A percentile compares a stretch with the other conserved stretches of the same genome.
phyloP scores from a whole-genome alignment of 2,113 vertebrate genomes.

The Cottus gobio region DNA sequence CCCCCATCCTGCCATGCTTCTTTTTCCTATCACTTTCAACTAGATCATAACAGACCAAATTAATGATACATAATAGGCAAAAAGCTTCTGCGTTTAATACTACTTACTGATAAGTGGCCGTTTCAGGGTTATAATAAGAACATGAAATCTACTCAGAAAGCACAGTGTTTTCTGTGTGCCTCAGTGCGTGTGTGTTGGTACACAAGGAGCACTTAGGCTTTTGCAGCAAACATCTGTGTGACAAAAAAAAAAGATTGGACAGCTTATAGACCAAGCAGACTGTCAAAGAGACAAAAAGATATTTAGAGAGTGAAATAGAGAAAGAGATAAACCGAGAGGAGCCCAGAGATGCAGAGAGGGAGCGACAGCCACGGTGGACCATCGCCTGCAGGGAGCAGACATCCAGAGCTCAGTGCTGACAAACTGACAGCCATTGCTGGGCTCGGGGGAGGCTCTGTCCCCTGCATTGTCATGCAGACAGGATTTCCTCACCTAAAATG shows the following conservation, averaged over 20 bases:
- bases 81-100: constrained; percentile 1
- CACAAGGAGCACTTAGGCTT: constrained; percentile 8
- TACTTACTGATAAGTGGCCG: not conserved
- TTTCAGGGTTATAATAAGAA: not conserved
- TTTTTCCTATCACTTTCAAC: constrained; percentile 8
- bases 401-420: constrained; percentile 47
- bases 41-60: constrained; percentile 24
- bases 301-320: constrained; percentile 31
- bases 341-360: constrained; percentile 9
- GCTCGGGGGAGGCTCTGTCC: constrained; percentile 15
- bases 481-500: constrained; percentile 29
- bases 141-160: not conserved
- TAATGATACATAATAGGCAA: not conserved
- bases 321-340: constrained; percentile 21
- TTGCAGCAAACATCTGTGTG: constrained; percentile 43
- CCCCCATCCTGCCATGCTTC: not conserved
- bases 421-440: constrained; percentile 47
- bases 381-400: constrained; percentile 31
- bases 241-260: constrained; percentile 1
- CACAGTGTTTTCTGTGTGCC: not conserved
- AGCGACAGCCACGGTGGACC: constrained; percentile 42
- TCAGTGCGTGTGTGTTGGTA: not conserved
- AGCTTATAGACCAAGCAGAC: constrained; percentile 24
- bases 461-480: constrained; percentile 45
- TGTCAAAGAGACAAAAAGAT: constrained; percentile 37